A percentile compares a stretch with the other conserved stretches of the same genome.
phyloP scores from a whole-genome alignment of 2,888 invertebrate species.

The Stratiomys singularior region DNA sequence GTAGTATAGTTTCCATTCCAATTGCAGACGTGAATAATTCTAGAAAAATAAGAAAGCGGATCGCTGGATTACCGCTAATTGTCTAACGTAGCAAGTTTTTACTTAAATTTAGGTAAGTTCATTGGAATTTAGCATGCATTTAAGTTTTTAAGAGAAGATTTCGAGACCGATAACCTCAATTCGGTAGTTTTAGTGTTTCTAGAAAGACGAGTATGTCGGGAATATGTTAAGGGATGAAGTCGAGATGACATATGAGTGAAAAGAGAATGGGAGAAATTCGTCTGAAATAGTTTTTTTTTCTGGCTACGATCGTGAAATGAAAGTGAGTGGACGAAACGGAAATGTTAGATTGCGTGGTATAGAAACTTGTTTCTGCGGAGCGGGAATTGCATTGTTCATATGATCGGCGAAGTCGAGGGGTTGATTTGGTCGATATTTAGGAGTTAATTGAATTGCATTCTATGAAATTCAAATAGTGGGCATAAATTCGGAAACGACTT shows the following conservation, averaged over 20 bases:
- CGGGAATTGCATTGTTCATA: too few species aligned
- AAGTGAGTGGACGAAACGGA: too few species aligned
- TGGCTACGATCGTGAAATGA: too few species aligned
- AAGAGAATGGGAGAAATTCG: neutral
- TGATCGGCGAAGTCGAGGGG: too few species aligned
- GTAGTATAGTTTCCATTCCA: neutral
- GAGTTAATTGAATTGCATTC: neutral
- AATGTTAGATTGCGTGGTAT: too few species aligned
- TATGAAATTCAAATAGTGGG: too few species aligned
- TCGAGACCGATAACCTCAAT: slow-evolving; percentile 22
- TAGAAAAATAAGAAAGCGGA: slow-evolving; percentile 2
- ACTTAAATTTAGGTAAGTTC: slow-evolving; percentile 30
- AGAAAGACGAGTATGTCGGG: neutral
- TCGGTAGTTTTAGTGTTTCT: neutral
- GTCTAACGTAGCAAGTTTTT: neutral
- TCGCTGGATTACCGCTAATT: neutral
- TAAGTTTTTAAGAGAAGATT: slow-evolving; percentile 3
- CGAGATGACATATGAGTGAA: neutral
- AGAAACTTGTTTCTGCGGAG: too few species aligned
- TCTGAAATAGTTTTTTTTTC: neutral
- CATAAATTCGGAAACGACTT: too few species aligned
- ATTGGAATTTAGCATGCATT: neutral
- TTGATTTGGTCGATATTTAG: neutral
- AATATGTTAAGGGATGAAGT: neutral
- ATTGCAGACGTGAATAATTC: neutral